Conservation (phyloP, 2,797 vertebrate species). For the Thaleichthys pacificus region DNA sequence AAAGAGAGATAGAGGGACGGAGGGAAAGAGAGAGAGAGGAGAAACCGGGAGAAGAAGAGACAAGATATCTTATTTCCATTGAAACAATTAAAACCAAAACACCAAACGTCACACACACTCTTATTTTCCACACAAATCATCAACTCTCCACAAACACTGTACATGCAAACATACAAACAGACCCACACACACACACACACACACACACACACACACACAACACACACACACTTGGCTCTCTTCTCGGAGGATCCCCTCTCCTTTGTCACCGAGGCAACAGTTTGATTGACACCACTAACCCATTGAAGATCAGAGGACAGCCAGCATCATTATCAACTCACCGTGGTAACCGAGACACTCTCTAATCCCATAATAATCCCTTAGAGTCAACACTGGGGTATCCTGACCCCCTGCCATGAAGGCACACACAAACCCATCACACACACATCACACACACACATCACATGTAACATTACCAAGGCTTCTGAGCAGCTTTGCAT, state of each 20-base stretch:
- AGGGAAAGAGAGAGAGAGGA: constrained; percentile 24
- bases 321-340: constrained; percentile 72
- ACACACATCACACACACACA: not conserved
- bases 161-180: constrained; percentile 5
- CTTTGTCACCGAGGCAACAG: constrained; percentile 29
- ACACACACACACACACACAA: not conserved
- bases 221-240: constrained; percentile 40
- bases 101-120: constrained; percentile 3
- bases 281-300: constrained; percentile 68
- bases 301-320: constrained; percentile 70
- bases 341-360: constrained; percentile 66
- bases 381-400: constrained; percentile 55
- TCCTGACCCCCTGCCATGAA: constrained; percentile 60
- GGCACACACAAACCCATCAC: constrained; percentile 31
- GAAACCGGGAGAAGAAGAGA: not conserved
- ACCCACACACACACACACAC: not conserved
- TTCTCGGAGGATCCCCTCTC: constrained; percentile 49
- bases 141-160: constrained; percentile 11
- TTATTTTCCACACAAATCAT: not conserved
- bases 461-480: constrained; percentile 3
- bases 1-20: constrained; percentile 9
- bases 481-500: constrained; percentile 15
- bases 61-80: constrained; percentile 60
- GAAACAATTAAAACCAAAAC: constrained; percentile 54
- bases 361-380: constrained; percentile 72